Conservation (phyloP, 1,140 invertebrate genomes). For the Coenobita brevimanus region DNA sequence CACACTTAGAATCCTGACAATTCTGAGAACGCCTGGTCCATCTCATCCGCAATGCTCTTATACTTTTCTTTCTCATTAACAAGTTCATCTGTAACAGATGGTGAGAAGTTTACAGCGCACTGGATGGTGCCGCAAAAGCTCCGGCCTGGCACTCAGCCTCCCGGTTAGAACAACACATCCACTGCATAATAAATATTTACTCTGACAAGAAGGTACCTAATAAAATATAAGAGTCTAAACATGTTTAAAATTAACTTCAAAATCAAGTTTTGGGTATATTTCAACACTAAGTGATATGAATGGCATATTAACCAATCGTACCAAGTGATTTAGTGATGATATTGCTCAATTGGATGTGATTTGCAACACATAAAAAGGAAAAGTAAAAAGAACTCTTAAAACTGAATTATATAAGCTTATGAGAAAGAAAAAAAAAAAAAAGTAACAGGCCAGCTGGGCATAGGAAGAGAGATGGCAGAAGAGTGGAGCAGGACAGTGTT, state of each 20-base stretch:
- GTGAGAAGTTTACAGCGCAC: slow-evolving; percentile 57
- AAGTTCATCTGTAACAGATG: slow-evolving; percentile 91
- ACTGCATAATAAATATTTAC: slow-evolving; percentile 55
- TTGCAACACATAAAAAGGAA: slow-evolving; percentile 63
- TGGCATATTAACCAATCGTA: slow-evolving; percentile 40
- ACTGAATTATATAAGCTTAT: slow-evolving; percentile 55
- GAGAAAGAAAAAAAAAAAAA: slow-evolving; percentile 27
- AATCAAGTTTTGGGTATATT: slow-evolving; percentile 42
- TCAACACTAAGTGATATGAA: slow-evolving; percentile 32
- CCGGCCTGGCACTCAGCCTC: too few relatives aligned
- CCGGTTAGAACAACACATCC: slow-evolving; percentile 20
- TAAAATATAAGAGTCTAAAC: slow-evolving; percentile 36
- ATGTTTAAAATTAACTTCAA: slow-evolving; percentile 49
- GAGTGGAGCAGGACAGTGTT: slow-evolving; percentile 70
- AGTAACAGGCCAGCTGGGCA: slow-evolving; percentile 65
- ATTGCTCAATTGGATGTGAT: slow-evolving; percentile 49
- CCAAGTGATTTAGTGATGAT: slow-evolving; percentile 54
- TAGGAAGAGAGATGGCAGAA: slow-evolving; percentile 65
- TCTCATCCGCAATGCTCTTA: slow-evolving; percentile 99
- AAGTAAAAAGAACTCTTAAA: slow-evolving; percentile 60
- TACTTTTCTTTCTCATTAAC: slow-evolving; percentile 99
- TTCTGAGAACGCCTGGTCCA: slow-evolving; percentile 98
- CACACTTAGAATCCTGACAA: slow-evolving; percentile 87
- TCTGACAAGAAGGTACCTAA: slow-evolving; percentile 28
- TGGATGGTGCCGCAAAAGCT: background rate